Conservation (phyloP, 2,888 invertebrate species). For the Cyclophora punctaria region DNA sequence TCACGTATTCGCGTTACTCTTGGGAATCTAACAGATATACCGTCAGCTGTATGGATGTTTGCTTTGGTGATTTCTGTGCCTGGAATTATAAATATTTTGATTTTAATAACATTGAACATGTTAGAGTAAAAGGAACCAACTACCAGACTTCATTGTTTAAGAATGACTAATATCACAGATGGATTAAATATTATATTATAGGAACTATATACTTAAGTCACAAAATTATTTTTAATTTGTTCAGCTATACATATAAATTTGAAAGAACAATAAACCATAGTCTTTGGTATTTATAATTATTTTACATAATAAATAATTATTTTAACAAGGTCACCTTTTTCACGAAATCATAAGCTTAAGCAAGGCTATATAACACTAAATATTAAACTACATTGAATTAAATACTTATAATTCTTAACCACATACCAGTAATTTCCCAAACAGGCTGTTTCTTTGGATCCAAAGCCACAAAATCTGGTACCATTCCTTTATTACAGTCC, state of each 20-base stretch:
- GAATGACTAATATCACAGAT: too few relatives aligned
- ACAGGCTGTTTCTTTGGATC: conserved; percentile 91
- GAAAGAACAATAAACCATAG: too few relatives aligned
- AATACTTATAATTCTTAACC: conserved; percentile 7
- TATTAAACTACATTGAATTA: neutral
- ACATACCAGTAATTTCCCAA: conserved; percentile 91
- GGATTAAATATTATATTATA: too few relatives aligned
- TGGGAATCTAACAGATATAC: conserved; percentile 95
- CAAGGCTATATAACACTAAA: neutral
- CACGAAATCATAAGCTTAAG: too few relatives aligned
- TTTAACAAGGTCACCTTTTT: too few relatives aligned
- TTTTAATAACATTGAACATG: too few relatives aligned
- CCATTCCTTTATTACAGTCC: conserved; percentile 85
- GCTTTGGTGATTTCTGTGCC: conserved; percentile 87
- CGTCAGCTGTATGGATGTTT: conserved; percentile 91
- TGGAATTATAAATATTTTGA: conserved; percentile 20
- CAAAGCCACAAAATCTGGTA: conserved; percentile 91
- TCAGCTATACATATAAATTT: too few relatives aligned
- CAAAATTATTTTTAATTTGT: too few relatives aligned
- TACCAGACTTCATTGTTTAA: too few relatives aligned
- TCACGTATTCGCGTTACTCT: conserved; percentile 86
- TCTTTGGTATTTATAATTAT: neutral
- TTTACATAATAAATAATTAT: too few relatives aligned
- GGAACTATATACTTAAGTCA: too few relatives aligned
- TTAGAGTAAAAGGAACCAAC: too few relatives aligned